Base-by-base conservation (phyloP, 2,797 vertebrate species). In the Esox lucius region DNA sequence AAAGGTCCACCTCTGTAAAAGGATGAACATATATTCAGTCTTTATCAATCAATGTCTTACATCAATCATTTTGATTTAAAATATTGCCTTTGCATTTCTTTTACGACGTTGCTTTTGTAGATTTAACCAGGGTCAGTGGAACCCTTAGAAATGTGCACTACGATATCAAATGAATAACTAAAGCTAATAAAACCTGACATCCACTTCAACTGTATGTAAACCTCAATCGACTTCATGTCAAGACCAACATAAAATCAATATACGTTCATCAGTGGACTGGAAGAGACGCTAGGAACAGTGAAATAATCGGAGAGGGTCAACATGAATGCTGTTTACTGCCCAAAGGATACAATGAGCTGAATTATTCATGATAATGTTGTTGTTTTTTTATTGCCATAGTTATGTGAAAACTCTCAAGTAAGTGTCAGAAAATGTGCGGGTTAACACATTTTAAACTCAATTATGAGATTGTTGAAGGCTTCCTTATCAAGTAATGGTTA, bases 381-480 rank as follows among this genome's bases (percentile, higher is more conserved):
- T n/a, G n/a, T 72, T 73, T 24, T 84, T 87, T 90, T 78, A 86
- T 88, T 86, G 83, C 82, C 82, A 65, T 85, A 78, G 75, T 87
- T 59, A 83, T 88, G 86, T 84, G 69, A 76, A 73, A 65, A 69
- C 15, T 79, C 68, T 73, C 81, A 67, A 26, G 51, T 88, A 11
- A 65, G 4, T 28, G 86, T 91, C 84, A 89, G 79, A 83, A 80
- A 90, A 89, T 88, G 81, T 24, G 91, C 92, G 74, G 91, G 83
- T 78, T 79, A 64, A 81, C 70, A 78, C 51, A 7, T 83, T 67
- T 22, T 80, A 83, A 64, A 81, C 76, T 83, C 83, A 79, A 77
- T 87, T 75, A 87, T 80, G 77, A 85, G 74, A 87, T 81, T 80
- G 76, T 78, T 86, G 89, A 89, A 91, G 87, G 84, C 89, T 77